Evolutionary conservation across 2,888 invertebrate genomes (phyloP).

Genomic region (Penaeus monodon): DNA sequence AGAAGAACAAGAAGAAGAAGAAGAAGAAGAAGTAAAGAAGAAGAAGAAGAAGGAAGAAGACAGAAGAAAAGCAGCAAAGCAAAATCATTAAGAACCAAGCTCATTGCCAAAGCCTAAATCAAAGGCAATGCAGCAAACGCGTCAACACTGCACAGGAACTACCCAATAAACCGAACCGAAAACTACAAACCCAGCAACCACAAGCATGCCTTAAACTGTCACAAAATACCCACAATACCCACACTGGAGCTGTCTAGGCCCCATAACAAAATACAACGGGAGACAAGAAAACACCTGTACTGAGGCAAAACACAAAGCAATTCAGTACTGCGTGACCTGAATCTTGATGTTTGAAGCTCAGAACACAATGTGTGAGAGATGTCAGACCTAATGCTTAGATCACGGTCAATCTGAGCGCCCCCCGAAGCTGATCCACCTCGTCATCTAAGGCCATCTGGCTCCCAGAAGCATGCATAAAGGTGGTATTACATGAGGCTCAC

Average conservation of each 20-base stretch:
- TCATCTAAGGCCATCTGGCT: conserved; percentile 50
- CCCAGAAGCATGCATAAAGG: conserved; percentile 47
- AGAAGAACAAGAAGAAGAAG: too few species aligned
- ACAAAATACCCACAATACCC: too few species aligned
- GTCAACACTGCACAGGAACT: neutral
- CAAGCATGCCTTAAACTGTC: neutral
- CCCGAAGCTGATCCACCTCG: conserved; percentile 40
- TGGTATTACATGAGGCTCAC: neutral
- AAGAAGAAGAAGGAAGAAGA: too few species aligned
- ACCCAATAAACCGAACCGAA: neutral
- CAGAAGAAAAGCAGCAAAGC: too few species aligned
- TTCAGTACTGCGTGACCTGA: conserved; percentile 46
- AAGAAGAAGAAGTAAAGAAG: too few species aligned
- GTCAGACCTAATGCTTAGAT: conserved; percentile 28
- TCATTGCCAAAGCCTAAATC: neutral
- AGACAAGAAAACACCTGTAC: neutral
- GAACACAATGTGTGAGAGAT: conserved; percentile 31
- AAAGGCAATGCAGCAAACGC: neutral
- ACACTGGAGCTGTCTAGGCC: neutral
- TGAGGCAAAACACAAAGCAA: neutral
- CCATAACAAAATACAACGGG: conserved; percentile 12
- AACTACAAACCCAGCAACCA: neutral
- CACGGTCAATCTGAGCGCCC: conserved; percentile 32
- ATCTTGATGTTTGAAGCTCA: conserved; percentile 50
- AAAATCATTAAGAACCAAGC: neutral